phyloP scores from a whole-genome alignment of 2,113 vertebrate genomes.

The Hyperopisus bebe region DNA sequence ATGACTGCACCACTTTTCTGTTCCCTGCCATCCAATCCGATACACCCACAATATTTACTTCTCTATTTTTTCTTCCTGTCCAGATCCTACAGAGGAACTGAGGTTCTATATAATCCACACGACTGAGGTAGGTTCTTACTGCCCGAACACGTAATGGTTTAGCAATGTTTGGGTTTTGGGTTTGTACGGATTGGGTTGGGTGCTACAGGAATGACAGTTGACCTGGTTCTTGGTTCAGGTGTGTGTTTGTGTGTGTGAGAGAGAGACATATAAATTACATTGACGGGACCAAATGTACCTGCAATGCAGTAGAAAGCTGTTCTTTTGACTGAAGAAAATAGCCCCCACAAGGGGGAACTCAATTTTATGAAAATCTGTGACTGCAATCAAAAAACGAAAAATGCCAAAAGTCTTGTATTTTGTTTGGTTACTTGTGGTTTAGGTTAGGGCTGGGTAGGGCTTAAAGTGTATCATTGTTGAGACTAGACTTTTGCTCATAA shows the following conservation, averaged over 20 bases:
- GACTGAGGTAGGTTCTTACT: conserved; percentile 55
- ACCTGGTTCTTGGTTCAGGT: not conserved
- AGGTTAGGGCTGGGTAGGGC: not conserved
- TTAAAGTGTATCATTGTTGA: not conserved
- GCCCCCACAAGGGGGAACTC: not conserved
- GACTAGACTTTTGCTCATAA: not conserved
- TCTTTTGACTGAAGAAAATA: not conserved
- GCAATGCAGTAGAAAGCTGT: not conserved
- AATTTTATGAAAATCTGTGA: not conserved
- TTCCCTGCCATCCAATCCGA: not conserved
- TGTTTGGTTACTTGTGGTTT: not conserved
- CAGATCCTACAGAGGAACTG: conserved; percentile 68
- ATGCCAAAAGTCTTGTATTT: not conserved
- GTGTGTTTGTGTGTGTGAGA: not conserved
- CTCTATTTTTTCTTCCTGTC: conserved; percentile 14
- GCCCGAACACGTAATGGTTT: not conserved
- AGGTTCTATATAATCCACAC: conserved; percentile 75
- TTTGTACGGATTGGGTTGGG: not conserved
- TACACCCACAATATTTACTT: not conserved
- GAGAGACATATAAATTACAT: not conserved
- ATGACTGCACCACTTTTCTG: not conserved
- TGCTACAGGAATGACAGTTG: not conserved
- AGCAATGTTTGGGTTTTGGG: not conserved
- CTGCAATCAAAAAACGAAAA: not conserved
- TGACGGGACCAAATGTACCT: not conserved